Conservation (phyloP, 2,113 vertebrate species). For the Malaclemys terrapin region DNA sequence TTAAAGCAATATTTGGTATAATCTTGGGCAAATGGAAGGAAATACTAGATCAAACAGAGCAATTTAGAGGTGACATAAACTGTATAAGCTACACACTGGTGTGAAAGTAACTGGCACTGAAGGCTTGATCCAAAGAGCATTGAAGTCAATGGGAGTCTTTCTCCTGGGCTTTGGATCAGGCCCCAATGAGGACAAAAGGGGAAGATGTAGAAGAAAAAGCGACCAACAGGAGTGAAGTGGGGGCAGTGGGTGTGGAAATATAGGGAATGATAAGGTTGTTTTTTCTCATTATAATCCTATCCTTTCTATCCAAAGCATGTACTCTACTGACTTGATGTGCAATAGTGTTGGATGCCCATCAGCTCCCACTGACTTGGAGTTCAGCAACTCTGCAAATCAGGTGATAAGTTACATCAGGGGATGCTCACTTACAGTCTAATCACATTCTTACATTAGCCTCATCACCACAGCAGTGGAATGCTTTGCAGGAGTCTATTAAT, state of each 20-base stretch:
- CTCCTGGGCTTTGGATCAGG: not conserved
- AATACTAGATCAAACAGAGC: not conserved
- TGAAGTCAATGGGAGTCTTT: not conserved
- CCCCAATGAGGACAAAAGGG: not conserved
- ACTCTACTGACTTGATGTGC: not conserved
- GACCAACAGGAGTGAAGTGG: not conserved
- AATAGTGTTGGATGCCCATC: not conserved
- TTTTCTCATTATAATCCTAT: not conserved
- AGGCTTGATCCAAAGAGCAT: not conserved
- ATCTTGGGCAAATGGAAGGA: not conserved
- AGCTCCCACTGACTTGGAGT: not conserved
- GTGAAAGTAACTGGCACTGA: not conserved
- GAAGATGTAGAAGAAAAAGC: not conserved
- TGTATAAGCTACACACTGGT: not conserved
- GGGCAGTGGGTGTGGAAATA: not conserved
- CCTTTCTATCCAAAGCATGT: not conserved
- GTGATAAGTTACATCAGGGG: not conserved
- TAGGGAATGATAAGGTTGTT: not conserved
- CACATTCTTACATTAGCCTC: not conserved
- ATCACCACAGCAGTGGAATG: accelerated
- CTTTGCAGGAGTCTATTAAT: accelerated
- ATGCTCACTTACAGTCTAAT: not conserved
- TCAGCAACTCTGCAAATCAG: not conserved
- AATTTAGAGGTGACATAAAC: not conserved
- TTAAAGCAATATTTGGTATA: not conserved